Base-by-base conservation (phyloP, 2,113 vertebrate species). In the Semnornis frantzii region DNA sequence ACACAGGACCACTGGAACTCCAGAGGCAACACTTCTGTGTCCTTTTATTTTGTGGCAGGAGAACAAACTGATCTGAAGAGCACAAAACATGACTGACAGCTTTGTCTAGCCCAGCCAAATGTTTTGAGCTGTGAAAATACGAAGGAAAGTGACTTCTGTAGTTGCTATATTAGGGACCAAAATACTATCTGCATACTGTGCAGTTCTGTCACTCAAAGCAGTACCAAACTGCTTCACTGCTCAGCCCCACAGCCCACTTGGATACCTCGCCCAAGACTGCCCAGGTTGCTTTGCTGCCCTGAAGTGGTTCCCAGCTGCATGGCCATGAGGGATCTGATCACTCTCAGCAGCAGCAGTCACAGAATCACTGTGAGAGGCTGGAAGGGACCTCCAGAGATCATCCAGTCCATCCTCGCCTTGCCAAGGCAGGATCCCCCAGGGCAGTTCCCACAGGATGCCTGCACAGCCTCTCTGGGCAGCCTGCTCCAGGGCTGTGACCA, bases 31-130 rank as follows among this genome's bases (percentile, higher is more conserved):
- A 58, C 42, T 70, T 63, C 70, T 27, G 7, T 2, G 10, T 62
- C 82, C 76, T 77, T 70, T 34, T n/a, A 37, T 68, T 88, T 64
- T 10, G 39, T 24, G 24, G 83, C 81, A 75, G 39, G 27, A 59
- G 42, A 78, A 59, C 34, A 74, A 90, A 74, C 81, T 17, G 31
- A 12, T 25, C 83, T 52, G 15, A 48, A 46, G 58, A 50, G 69
- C 4, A 81, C 77, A 68, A 33, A 25, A 68, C 24, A 54, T 46
- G 85, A 92, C 27, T 54, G 91, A 87, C 89, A 91, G 75, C 81
- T 4, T 1, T 66, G 85, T 31, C 84, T 33, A 90, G 48, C 42
- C 65, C 91, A 84, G 91, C 50, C 91, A 69, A 27, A 30, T 60
- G 52, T 80, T 86, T 37, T 23, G 75, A 82, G 82, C 84, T 72